Evolutionary conservation across 2,113 vertebrate genomes (phyloP), one percentile per base, ranked within the genome.

Genomic region (Centrocercus urophasianus): DNA sequence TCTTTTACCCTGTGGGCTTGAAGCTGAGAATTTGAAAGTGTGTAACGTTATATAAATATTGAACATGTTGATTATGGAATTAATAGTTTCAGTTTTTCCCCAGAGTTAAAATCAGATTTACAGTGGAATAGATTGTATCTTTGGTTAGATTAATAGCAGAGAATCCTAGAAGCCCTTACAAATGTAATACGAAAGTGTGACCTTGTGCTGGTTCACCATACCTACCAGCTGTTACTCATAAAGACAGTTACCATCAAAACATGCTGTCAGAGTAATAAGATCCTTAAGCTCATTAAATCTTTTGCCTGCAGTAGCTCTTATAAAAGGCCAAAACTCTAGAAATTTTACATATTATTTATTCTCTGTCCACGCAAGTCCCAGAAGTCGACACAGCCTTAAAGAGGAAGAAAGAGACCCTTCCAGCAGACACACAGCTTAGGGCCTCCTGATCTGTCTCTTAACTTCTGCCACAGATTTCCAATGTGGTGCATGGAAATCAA

Each of bases 81-180:
- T 10, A 85, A 54, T 48, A 80, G 20, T 77, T 9, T 8, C 11
- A 43, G 7, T 63, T 83, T 86, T 34, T 12, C 42, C 74, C 28
- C 4, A 67, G 27, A 79, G 18, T 34, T 13, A 87, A 92, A 94
- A 64, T 67, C 8, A 83, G 8, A 52, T 89, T 92, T 93, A 78
- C 24, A 43, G 21, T 56, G 45, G n/a, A 89, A 64, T 63, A 45
- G 21, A 63, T 8, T 34, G 8, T 71, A 86, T 90, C 95, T 86
- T 88, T 1, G 56, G 24, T 85, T 71, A 50, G 57, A 42, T 28
- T 18, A 89, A 59, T 30, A 88, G 22, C 59, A 94, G 52, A 48
- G 42, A 30, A 79, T 71, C 43, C 9, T 86, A 48, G 54, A 88
- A 92, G 82, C 8, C 13, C 17, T 8, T 89, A 52, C 36, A 8